A percentile compares a stretch with the other conserved stretches of the same genome.
Evolutionary conservation across 2,888 invertebrate species (phyloP).

Genomic region (Thysanoteuthis rhombus): DNA sequence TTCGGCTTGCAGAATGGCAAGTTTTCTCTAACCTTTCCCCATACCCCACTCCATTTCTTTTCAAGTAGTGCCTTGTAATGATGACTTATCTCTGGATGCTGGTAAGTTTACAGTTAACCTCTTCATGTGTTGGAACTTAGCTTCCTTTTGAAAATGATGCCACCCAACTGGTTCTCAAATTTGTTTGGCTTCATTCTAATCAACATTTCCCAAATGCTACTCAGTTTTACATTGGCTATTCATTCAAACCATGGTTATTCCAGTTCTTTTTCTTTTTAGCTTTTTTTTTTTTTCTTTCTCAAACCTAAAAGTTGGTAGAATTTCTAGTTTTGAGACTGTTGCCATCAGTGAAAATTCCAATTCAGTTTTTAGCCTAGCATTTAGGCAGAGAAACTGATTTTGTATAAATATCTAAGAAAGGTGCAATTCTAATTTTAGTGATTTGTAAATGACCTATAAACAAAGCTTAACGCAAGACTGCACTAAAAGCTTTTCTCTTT

Average conservation of each 20-base stretch:
- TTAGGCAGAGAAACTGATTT: background rate
- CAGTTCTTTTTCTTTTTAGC: background rate
- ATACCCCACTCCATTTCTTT: conserved; percentile 1
- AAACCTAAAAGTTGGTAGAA: background rate
- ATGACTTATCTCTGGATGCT: conserved; percentile 12
- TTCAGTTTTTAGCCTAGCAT: background rate
- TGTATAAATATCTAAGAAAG: background rate
- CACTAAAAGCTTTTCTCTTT: conserved; percentile 12
- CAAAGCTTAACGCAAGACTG: conserved; percentile 12
- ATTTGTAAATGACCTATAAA: background rate
- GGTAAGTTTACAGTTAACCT: conserved; percentile 12
- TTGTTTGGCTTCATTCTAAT: background rate
- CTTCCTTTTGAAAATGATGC: background rate
- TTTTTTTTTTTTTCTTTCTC: background rate
- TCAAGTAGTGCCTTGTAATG: conserved; percentile 12
- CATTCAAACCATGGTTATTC: conserved; percentile 1
- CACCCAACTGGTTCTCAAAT: background rate
- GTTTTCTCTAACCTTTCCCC: background rate
- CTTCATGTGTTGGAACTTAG: background rate
- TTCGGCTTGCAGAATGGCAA: background rate
- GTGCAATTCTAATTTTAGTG: background rate
- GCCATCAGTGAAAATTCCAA: background rate
- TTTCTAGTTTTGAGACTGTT: conserved; percentile 12
- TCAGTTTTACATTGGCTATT: background rate
- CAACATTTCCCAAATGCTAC: background rate